A percentile compares a stretch with the other conserved stretches of the same genome.
phyloP scores from a whole-genome alignment of 2,888 invertebrate species.

The Pasiphila rectangulata region DNA sequence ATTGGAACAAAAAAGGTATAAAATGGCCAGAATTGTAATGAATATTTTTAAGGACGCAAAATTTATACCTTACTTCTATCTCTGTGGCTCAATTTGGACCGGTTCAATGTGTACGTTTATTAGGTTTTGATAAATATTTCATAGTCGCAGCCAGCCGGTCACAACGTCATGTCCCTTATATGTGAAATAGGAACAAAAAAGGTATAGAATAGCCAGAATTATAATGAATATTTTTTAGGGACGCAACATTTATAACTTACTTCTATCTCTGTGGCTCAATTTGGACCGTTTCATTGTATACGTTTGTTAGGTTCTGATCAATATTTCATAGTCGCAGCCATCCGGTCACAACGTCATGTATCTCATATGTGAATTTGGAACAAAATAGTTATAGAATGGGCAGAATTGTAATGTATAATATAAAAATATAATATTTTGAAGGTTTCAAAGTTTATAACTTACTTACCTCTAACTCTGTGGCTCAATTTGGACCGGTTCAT shows the following conservation, averaged over 20 bases:
- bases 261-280: too few relatives aligned
- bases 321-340: conserved; percentile 65
- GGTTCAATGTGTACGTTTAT: conserved; percentile 38
- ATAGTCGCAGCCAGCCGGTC: conserved; percentile 61
- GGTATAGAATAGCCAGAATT: neutral
- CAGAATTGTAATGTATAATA: neutral
- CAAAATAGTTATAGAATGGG: conserved; percentile 20
- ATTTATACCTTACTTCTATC: too few relatives aligned
- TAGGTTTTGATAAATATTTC: conserved; percentile 66
- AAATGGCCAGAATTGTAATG: neutral
- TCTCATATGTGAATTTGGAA: conserved; percentile 38
- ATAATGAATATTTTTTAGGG: neutral
- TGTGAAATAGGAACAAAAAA: conserved; percentile 35
- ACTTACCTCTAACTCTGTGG: too few relatives aligned
- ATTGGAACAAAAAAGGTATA: conserved; percentile 30
- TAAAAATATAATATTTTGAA: too few relatives aligned
- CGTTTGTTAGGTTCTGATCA: conserved; percentile 60
- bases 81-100: neutral
- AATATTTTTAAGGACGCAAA: neutral
- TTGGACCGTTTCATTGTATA: neutral
- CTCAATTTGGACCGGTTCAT: too few relatives aligned
- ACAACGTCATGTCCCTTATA: conserved; percentile 49
- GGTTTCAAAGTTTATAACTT: too few relatives aligned
- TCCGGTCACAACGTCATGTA: conserved; percentile 56
- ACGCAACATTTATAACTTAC: too few relatives aligned